A percentile compares a stretch with the other conserved stretches of the same genome.
phyloP scores from a whole-genome alignment of 2,797 vertebrate species.

The Typhlichthys subterraneus region DNA sequence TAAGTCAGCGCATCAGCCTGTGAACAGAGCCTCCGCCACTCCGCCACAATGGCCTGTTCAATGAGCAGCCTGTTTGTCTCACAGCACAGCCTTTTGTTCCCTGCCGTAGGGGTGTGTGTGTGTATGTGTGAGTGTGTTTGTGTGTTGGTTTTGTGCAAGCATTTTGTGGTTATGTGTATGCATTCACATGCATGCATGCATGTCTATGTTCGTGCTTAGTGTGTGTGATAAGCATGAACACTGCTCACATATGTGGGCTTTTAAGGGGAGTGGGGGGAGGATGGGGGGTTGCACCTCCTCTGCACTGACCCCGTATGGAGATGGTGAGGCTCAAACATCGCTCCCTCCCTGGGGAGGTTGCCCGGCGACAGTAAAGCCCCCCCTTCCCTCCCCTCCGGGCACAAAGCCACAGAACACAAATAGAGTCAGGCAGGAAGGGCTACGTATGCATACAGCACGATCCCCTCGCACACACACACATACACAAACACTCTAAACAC shows the following conservation, averaged over 20 bases:
- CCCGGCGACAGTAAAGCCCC: slow-evolving; percentile 51
- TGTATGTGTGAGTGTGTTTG: slow-evolving; percentile 4
- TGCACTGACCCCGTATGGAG: slow-evolving; percentile 59
- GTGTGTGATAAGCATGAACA: too few species aligned
- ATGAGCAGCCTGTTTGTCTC: slow-evolving; percentile 60
- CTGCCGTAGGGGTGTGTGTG: slow-evolving; percentile 3
- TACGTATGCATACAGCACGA: slow-evolving; percentile 16
- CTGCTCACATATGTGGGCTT: too few species aligned
- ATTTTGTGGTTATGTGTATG: not conserved
- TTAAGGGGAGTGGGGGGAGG: too few species aligned
- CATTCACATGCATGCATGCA: not conserved
- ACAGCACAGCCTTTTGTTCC: slow-evolving; percentile 45
- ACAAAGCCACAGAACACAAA: slow-evolving; percentile 33
- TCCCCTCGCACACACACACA: slow-evolving; percentile 18
- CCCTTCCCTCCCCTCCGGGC: slow-evolving; percentile 24
- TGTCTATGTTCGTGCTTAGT: not conserved
- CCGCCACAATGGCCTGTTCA: slow-evolving; percentile 37
- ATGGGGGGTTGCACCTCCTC: slow-evolving; percentile 55
- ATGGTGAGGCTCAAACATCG: slow-evolving; percentile 52
- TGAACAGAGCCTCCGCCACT: slow-evolving; percentile 34
- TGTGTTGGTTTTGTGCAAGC: slow-evolving; percentile 17
- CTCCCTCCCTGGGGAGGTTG: slow-evolving; percentile 47
- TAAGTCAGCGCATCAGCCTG: slow-evolving; percentile 45
- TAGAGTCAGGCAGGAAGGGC: slow-evolving; percentile 39
- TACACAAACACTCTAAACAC: slow-evolving; percentile 15